Evolutionary conservation across 2,888 invertebrate genomes (phyloP).

Genomic region (Ametastegia equiseti): DNA sequence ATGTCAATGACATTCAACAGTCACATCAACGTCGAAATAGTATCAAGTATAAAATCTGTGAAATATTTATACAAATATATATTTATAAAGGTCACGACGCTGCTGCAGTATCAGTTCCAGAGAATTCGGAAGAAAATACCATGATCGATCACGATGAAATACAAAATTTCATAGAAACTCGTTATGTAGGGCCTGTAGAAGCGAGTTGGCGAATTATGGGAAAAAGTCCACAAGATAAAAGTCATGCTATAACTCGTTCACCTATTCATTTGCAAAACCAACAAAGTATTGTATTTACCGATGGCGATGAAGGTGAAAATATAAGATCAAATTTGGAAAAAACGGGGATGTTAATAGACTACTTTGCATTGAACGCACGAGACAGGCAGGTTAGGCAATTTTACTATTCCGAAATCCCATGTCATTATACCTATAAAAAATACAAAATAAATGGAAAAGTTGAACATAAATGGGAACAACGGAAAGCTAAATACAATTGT

Average conservation of each 20-base stretch:
- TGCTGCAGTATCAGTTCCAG: slow-evolving; percentile 41
- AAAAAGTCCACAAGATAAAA: slow-evolving; percentile 59
- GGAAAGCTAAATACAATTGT: slow-evolving; percentile 51
- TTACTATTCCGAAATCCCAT: background rate
- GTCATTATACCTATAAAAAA: background rate
- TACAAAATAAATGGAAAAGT: slow-evolving; percentile 44
- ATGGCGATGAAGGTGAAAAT: slow-evolving; percentile 63
- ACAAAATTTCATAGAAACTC: slow-evolving; percentile 61
- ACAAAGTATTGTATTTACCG: slow-evolving; percentile 34
- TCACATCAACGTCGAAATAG: slow-evolving; percentile 59
- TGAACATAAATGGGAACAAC: slow-evolving; percentile 45
- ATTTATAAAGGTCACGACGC: slow-evolving; percentile 55
- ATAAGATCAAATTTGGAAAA: background rate
- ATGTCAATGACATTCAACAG: slow-evolving; percentile 51
- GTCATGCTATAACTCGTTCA: slow-evolving; percentile 64
- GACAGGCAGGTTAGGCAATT: background rate
- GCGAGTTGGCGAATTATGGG: slow-evolving; percentile 63
- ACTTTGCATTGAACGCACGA: slow-evolving; percentile 4
- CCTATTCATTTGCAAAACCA: slow-evolving; percentile 63
- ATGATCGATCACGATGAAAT: slow-evolving; percentile 56
- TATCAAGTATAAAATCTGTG: slow-evolving; percentile 55
- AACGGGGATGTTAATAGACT: background rate
- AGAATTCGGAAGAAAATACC: background rate
- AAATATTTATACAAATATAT: slow-evolving; percentile 57
- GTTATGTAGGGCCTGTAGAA: slow-evolving; percentile 69